Conservation (phyloP, 2,797 vertebrate genomes). For the Yasuhikotakia modesta region DNA sequence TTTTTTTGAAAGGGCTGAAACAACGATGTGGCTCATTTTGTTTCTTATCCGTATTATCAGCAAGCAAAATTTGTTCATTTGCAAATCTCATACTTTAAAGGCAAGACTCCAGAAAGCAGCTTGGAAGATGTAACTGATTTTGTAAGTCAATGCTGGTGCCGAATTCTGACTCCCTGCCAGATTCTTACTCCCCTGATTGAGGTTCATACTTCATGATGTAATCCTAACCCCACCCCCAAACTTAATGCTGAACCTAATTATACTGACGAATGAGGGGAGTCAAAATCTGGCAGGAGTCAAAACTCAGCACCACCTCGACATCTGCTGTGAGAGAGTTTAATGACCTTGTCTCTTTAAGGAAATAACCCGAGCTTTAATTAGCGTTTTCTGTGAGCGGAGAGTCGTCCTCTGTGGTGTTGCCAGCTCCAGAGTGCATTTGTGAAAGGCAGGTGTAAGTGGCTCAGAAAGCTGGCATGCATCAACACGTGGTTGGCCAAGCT, state of each 20-base stretch:
- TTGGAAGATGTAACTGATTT: slow-evolving; percentile 11
- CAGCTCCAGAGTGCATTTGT: slow-evolving; percentile 49
- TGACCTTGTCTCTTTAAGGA: slow-evolving; percentile 44
- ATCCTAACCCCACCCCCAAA: too few species aligned
- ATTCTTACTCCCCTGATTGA: too few species aligned
- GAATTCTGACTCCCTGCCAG: too few species aligned
- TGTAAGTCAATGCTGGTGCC: not conserved
- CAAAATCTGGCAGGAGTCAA: too few species aligned
- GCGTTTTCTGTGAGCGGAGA: slow-evolving; percentile 46
- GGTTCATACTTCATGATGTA: too few species aligned
- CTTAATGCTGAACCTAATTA: too few species aligned
- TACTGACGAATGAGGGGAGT: too few species aligned
- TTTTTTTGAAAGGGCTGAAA: slow-evolving; percentile 40
- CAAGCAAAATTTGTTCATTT: slow-evolving; percentile 3
- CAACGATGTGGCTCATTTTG: slow-evolving; percentile 25
- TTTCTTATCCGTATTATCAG: slow-evolving; percentile 24
- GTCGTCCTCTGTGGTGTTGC: slow-evolving; percentile 47
- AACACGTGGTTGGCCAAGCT: slow-evolving; percentile 15
- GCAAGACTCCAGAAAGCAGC: not conserved
- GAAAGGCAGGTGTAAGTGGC: slow-evolving; percentile 49
- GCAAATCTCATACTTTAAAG: not conserved
- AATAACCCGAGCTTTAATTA: slow-evolving; percentile 47
- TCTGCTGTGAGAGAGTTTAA: slow-evolving; percentile 28
- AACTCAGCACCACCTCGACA: not conserved
- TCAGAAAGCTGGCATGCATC: slow-evolving; percentile 48